phyloP scores from a whole-genome alignment of 2,797 vertebrate genomes.

The Holocentrus rufus region DNA sequence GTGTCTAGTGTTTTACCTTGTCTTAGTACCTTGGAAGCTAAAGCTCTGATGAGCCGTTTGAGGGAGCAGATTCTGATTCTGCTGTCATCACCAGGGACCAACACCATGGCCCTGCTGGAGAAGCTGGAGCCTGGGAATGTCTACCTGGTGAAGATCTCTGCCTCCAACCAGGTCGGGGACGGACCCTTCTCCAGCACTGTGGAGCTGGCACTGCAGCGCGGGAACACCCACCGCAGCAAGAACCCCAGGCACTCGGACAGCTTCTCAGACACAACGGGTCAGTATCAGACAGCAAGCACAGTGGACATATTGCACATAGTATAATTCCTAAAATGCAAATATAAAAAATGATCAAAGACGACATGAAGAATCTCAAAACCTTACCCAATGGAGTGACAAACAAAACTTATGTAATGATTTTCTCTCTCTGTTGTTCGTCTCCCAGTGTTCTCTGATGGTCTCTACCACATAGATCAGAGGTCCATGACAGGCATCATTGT shows the following conservation, averaged over 20 bases:
- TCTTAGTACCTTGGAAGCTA: too few species aligned
- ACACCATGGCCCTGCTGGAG: conserved; percentile 96
- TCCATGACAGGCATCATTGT: conserved; percentile 94
- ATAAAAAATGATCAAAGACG: background rate
- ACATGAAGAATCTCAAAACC: background rate
- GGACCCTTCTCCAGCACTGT: conserved; percentile 92
- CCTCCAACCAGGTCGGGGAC: conserved; percentile 93
- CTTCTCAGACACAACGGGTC: conserved; percentile 82
- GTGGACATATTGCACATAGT: background rate
- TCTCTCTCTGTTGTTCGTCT: conserved; percentile 28
- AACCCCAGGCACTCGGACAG: conserved; percentile 86
- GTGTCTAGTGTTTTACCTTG: too few species aligned
- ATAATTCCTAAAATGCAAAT: background rate
- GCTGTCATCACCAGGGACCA: conserved; percentile 81
- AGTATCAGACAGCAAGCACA: background rate
- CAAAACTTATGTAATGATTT: conserved; percentile 10
- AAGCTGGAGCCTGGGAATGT: conserved; percentile 89
- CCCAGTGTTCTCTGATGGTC: conserved; percentile 86
- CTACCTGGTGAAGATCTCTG: conserved; percentile 94
- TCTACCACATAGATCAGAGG: conserved; percentile 91
- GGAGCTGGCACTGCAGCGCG: conserved; percentile 86
- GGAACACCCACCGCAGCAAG: conserved; percentile 84
- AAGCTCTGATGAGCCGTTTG: too few species aligned
- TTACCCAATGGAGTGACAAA: background rate
- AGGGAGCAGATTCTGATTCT: conserved; percentile 18